Base-by-base conservation (phyloP, 2,888 invertebrate species). In the Amphipyra tragopoginis region DNA sequence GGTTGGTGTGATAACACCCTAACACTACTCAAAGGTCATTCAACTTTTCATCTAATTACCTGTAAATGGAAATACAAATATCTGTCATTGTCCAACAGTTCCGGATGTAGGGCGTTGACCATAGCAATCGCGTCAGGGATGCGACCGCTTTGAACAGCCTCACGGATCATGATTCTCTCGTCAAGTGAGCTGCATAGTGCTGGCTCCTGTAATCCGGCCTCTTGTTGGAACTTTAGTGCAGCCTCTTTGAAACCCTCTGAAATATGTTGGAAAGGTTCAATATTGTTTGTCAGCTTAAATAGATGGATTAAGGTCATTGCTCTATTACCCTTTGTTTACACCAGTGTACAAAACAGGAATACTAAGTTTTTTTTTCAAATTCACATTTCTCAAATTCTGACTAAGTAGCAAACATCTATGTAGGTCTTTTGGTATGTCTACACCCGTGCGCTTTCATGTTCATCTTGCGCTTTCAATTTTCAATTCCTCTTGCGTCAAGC, bases 11-110 rank as follows among this genome's bases (percentile, higher is more conserved):
- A n/a, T n/a, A n/a, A n/a, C n/a, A n/a, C n/a, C n/a, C n/a, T 7
- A 29, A 29, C 29, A 29, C 4, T 29, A 7, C 2, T 29, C 29
- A 29, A 29, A 29, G 8, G 6, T 14, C 38, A 39, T 49, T 13
- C 15, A 38, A 8, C 21, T 45, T 10, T 47, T 11, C 2, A 57
- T 34, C 11, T 29, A 58, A 40, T 53, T 91, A 97, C 97, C 96
- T 98, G 98, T 76, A 99, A 95, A 89, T 99, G 99, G 87, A 99
- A 99, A 87, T 98, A 99, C 26, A 99, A 95, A 90, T 98, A 98
- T 94, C 98, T 96, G 88, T 99, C 98, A 91, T 98, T 98, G 87
- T 99, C 99, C 67, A 99, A 93, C 48, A 99, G 91, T 87, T 99
- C 99, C 0, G 99, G 99, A 88, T 99, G 98, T 47, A 99, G 91